Conservation (phyloP, 2,888 invertebrate species). For the Mechanitis mazaeus region DNA sequence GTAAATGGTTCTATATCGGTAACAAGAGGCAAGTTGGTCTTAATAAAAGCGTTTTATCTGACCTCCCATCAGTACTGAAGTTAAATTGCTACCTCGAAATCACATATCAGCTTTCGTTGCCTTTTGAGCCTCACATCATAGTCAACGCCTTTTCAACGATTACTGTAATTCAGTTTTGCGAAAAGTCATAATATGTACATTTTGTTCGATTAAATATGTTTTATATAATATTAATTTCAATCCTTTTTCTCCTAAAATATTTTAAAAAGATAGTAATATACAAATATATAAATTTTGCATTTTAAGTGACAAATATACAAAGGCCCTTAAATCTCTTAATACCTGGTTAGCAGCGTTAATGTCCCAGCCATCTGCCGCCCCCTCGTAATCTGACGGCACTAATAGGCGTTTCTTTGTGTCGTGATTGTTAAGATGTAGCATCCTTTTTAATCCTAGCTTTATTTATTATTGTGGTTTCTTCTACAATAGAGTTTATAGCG, state of each 20-base stretch:
- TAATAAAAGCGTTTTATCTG: slow-evolving; percentile 35
- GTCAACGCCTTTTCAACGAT: not conserved
- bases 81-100: slow-evolving; percentile 35
- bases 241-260: too few species aligned
- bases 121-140: slow-evolving; percentile 18
- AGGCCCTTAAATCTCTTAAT: slow-evolving; percentile 28
- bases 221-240: too few species aligned
- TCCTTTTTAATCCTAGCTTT: slow-evolving; percentile 6
- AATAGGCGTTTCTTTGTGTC: slow-evolving; percentile 46
- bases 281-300: slow-evolving; percentile 13
- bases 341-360: slow-evolving; percentile 42
- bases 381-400: slow-evolving; percentile 52
- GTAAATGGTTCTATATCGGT: not conserved
- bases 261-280: not conserved
- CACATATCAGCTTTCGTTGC: slow-evolving; percentile 27
- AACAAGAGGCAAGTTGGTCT: slow-evolving; percentile 23
- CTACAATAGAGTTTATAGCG: not conserved
- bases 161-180: not conserved
- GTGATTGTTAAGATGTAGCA: slow-evolving; percentile 40
- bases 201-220: not conserved
- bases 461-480: slow-evolving; percentile 2
- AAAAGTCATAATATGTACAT: too few species aligned
- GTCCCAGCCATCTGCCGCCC: slow-evolving; percentile 50
- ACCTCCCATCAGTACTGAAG: slow-evolving; percentile 33
- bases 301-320: slow-evolving; percentile 17